These are phyloP conservation scores for Limnothrissa miodon DNA, from an alignment of 2,113 vertebrate genomes.

Conservation along the genomic window DNA sequence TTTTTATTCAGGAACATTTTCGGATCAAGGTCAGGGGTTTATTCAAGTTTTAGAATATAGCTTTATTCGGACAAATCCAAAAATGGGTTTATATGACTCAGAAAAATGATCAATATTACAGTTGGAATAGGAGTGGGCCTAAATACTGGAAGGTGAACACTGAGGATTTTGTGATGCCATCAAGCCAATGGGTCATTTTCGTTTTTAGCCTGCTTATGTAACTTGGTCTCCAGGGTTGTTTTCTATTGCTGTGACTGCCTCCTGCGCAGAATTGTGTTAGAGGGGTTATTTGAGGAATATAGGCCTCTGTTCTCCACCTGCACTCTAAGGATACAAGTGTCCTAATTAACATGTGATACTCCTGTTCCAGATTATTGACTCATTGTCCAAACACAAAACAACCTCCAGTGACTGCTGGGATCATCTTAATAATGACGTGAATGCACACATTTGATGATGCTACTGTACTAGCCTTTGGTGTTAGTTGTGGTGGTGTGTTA, in stretches of 20 bases:
- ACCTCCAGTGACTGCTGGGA: not conserved
- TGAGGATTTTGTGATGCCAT: not conserved
- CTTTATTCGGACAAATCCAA: no score
- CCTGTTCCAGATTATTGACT: not conserved
- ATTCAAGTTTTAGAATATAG: no score
- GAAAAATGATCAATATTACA: no score
- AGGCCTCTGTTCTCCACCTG: not conserved
- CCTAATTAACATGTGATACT: slow-evolving; percentile 11
- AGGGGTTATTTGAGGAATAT: slow-evolving; percentile 20
- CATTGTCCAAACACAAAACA: not conserved
- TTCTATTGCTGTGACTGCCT: slow-evolving; percentile 4
- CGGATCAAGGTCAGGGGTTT: no score
- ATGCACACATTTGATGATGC: not conserved
- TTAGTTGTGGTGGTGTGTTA: no score
- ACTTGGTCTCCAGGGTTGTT: not conserved
- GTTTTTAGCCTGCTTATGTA: not conserved
- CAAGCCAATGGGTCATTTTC: not conserved
- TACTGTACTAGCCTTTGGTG: not conserved
- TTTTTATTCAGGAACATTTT: no score
- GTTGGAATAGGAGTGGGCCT: no score
- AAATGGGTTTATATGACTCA: no score
- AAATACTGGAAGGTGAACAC: not conserved
- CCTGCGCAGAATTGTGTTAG: not conserved
- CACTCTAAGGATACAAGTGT: not conserved
- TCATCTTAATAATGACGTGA: not conserved